A percentile compares a stretch with the other conserved stretches of the same genome.
Evolutionary conservation across 2,797 vertebrate species (phyloP).

Genomic region (Esox masquinongy): DNA sequence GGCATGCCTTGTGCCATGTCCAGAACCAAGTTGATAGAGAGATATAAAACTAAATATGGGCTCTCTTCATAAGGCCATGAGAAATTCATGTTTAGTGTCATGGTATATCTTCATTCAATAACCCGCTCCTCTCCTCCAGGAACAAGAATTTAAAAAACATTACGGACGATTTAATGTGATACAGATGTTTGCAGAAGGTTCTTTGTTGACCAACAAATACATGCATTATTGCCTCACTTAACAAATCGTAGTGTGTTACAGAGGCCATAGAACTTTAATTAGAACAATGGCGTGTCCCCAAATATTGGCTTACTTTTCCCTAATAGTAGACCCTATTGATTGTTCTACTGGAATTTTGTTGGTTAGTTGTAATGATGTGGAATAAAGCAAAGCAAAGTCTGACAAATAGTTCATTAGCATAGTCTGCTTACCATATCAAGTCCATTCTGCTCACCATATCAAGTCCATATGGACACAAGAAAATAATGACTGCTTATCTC

Average conservation of each 20-base stretch:
- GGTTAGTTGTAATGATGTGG: neutral
- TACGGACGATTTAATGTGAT: neutral
- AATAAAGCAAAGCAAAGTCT: conserved; percentile 1
- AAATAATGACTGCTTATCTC: conserved; percentile 10
- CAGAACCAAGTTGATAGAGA: conserved; percentile 6
- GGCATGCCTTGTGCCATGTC: neutral
- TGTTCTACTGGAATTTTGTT: neutral
- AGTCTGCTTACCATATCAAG: neutral
- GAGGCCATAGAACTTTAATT: no score
- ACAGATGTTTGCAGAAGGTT: neutral
- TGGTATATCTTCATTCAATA: conserved; percentile 79
- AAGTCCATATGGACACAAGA: conserved; percentile 2
- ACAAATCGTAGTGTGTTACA: no score
- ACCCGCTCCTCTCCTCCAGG: neutral
- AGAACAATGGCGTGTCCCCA: neutral
- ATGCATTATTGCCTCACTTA: no score
- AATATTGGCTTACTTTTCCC: neutral
- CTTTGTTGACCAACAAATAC: no score
- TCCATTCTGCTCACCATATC: conserved; percentile 4
- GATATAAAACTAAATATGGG: neutral
- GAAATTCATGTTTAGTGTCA: conserved; percentile 51
- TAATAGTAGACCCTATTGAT: neutral
- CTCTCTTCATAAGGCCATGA: no score
- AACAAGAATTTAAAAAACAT: neutral
- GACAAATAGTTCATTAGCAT: conserved; percentile 6